A percentile compares a stretch with the other conserved stretches of the same genome.
phyloP scores from a whole-genome alignment of 1,140 invertebrate species.

The Cryptotermes secundus region DNA sequence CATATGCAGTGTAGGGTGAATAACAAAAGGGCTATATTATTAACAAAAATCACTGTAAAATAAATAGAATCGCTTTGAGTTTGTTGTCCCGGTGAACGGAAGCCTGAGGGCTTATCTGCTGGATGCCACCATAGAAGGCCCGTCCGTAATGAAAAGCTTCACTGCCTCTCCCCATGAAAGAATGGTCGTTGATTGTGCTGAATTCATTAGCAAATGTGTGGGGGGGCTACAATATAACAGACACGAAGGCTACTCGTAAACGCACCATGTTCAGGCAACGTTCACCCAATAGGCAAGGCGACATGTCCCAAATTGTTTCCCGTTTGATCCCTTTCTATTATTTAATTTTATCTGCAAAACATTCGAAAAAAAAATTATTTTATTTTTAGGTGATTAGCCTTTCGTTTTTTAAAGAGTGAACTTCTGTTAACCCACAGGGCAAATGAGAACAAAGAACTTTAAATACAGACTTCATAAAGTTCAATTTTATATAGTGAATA shows the following conservation, averaged over 20 bases:
- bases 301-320: not conserved
- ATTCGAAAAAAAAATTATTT: not conserved
- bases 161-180: not conserved
- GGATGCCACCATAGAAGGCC: not conserved
- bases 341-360: slow-evolving; percentile 6
- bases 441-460: not conserved
- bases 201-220: slow-evolving; percentile 13
- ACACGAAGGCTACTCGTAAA: not conserved
- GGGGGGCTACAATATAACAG: not conserved
- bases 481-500: not conserved
- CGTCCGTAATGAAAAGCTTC: not conserved
- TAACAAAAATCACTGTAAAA: slow-evolving; percentile 17
- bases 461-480: not conserved
- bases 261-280: not conserved
- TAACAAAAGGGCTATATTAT: not conserved
- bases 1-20: not conserved
- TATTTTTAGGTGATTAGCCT: not conserved
- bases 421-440: not conserved
- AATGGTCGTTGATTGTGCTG: not conserved
- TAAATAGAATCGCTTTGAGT: slow-evolving; percentile 4
- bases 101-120: not conserved
- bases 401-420: not conserved
- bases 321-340: slow-evolving; percentile 8
- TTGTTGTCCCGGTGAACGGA: not conserved
- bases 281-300: not conserved